Evolutionary conservation across 2,797 vertebrate genomes (phyloP), one percentile per base, ranked within the genome.

Genomic region (Tragopan temminckii): DNA sequence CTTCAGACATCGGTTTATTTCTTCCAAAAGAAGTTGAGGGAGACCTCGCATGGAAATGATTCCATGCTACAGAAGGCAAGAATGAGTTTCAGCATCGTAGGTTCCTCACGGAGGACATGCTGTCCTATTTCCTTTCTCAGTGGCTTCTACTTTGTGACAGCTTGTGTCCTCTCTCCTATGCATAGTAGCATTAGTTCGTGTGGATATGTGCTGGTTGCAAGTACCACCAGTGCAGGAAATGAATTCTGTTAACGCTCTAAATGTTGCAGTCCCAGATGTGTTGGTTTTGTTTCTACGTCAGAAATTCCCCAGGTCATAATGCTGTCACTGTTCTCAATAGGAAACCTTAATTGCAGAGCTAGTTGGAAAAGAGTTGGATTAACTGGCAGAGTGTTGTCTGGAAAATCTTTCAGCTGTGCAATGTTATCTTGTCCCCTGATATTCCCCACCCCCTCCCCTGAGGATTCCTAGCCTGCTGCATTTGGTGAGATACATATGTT

Each of bases 401-500:
- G 89, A 90, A 96, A 90, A 89, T 85, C 90, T 87, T 87, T 95
- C 92, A 95, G 90, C 92, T 96, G 90, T 94, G 93, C 92, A 76
- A 76, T 89, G 68, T 91, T 95, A 93, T 87, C 18, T 18, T 79
- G 82, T 94, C 89, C 76, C 48, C 87, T 94, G 52, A 40, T 2
- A 19, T 74, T 55, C 62, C 82, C 61, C 69, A 1, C 86, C 86
- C 58, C 89, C 84, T 62, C 9, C 66, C 84, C 62, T 43, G 89
- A 96, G 90, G 92, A 96, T 95, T 95, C 90, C 86, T 90, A 87
- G 86, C 81, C 59, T 87, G n/a, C 90, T 79, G 92, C 89, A 67
- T 95, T 96, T 95, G 92, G 90, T 93, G 93, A 94, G 84, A 93
- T 95, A 93, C 95, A 93, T 96, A 93, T 96, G 90, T 96, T 96